Evolutionary conservation across 2,113 vertebrate genomes (phyloP), one percentile per base, ranked within the genome.

Genomic region (Tragelaphus buxtoni): DNA sequence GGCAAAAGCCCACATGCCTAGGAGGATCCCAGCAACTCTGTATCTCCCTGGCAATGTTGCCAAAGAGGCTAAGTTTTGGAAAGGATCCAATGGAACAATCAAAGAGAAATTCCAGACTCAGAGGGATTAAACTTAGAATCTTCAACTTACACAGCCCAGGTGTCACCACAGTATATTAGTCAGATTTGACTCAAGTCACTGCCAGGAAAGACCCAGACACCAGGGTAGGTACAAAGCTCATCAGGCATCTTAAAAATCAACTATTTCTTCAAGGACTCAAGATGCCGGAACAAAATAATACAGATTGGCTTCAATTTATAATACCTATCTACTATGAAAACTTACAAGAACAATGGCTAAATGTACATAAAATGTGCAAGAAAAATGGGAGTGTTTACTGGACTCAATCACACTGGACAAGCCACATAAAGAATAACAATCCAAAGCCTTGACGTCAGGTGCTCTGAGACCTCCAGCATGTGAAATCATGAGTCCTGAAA

Each of bases 1-100:
- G 69, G 42, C 56, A 97, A 87, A 97, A 97, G 88, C 60, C 28
- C 91, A 80, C 20, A 30, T 94, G 65, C 76, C 14, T 39, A 97
- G 51, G 39, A 72, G 72, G 35, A 92, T 53, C 84, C 82, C 35
- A 42, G 60, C 30, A 9, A 58, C 28, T 42, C 53, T 53, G 0
- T 11, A 20, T 45, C 92, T 93, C 82, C 84, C 56, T 65, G 61
- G 49, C n/a, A 53, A 63, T 9, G n/a, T 11, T 90, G 65, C 45
- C 0, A 0, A 58, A 16, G 39, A 90, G 45, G 77, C 51, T 93
- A 51, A 92, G 9, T 82, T 51, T 51, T 89, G 18, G 13, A 47
- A 77, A 35, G 81, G 20, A 83, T 79, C 35, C 24, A 49, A 58
- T 26, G 9, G 45, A 77, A 53, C 45, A 89, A 28, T 88, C 22